Evolutionary conservation across 2,113 vertebrate species (phyloP).

Genomic region (Laticauda colubrina): DNA sequence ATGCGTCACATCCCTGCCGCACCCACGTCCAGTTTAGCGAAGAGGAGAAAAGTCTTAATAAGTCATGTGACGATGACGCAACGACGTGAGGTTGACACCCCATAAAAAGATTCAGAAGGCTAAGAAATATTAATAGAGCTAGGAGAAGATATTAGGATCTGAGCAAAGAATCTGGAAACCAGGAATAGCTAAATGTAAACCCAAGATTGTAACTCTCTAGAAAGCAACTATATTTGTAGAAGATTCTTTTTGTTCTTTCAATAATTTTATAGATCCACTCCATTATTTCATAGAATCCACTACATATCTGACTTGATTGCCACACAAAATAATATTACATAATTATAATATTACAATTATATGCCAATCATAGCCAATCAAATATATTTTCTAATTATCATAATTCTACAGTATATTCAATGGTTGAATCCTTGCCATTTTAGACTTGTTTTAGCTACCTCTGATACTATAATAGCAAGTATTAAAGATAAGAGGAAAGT

Average conservation of each 20-base stretch:
- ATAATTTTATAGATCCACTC: neutral
- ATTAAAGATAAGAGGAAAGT: neutral
- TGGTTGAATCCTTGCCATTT: neutral
- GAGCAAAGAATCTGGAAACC: neutral
- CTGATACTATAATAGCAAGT: neutral
- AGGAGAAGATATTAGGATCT: neutral
- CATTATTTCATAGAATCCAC: neutral
- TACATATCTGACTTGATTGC: neutral
- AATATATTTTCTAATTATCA: neutral
- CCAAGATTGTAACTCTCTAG: neutral
- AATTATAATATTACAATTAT: neutral
- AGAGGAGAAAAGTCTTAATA: too few species aligned
- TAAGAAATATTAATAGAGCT: neutral
- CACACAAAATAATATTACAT: neutral
- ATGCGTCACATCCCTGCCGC: too few species aligned
- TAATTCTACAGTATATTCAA: neutral
- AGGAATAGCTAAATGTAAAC: neutral
- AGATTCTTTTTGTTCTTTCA: neutral
- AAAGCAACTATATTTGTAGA: neutral
- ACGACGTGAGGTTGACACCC: too few species aligned
- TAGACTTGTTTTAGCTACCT: neutral
- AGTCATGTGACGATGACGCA: too few species aligned
- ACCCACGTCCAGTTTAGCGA: too few species aligned
- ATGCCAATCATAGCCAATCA: neutral
- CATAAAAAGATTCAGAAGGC: neutral